Evolutionary conservation across 2,888 invertebrate genomes (phyloP), one percentile per base, ranked within the genome.

Genomic region (Caenorhabditis becei): DNA sequence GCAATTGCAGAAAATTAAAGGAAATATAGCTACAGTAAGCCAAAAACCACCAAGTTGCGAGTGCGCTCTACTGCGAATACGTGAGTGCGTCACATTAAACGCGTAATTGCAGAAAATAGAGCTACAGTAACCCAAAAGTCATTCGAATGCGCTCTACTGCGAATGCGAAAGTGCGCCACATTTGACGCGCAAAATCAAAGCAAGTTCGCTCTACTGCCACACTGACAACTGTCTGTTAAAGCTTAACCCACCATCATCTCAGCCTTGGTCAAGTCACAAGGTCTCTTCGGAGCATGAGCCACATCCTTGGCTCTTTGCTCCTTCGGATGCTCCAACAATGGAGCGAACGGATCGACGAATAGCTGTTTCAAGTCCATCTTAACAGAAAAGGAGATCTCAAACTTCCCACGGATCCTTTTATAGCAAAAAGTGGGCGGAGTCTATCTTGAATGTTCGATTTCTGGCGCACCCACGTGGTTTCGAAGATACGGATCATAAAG

Each of bases 241-340:
- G 16, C n/a, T 26, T 28, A 35, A 61, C 56, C 14, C 37, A 88
- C 89, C 65, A 80, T 86, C 51, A 88, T 90, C 77, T 90, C 90
- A 0, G 82, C 75, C 7, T 44, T 59, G 20, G 66, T 86, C 56
- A 90, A 71, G 11, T 85, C 83, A 20, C 85, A 72, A 14, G 86
- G 84, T 35, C 90, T 58, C 28, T 83, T 86, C 8, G 90, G 90
- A 8, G 90, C 90, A 56, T 88, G 89, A 1, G 89, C 79, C n/a
- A 86, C 82, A 28, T 82, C 54, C 18, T 58, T 67, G n/a, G 61
- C 28, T 4, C 86, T 72, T 24, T 83, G 83, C 47, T 84, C 79
- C 20, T 54, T 70, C 1, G 89, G 88, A 71, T 79, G 84, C 7
- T 82, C 80, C 16, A 72, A 61, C 5, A 89, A 82, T 16, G 86